phyloP scores from a whole-genome alignment of 2,113 vertebrate genomes.

The Cyprinodon tularosa region DNA sequence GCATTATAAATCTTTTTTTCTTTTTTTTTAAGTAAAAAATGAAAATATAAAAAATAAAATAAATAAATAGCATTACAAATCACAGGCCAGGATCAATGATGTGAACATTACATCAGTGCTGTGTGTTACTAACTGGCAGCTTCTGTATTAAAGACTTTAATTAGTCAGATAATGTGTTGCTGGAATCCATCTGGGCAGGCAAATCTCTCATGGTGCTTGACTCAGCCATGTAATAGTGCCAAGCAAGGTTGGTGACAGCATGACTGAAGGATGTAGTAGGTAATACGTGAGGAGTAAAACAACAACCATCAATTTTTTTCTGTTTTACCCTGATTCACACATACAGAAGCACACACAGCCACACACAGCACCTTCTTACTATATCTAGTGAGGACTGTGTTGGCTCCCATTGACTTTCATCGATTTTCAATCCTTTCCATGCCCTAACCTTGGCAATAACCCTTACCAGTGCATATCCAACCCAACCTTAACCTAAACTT shows the following conservation, averaged over 20 bases:
- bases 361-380: neutral
- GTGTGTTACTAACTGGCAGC: neutral
- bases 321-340: constrained; percentile 3
- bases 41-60: neutral
- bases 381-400: too few species aligned
- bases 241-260: constrained; percentile 43
- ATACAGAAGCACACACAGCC: neutral
- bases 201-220: constrained; percentile 8
- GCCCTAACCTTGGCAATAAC: too few species aligned
- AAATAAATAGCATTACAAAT: neutral
- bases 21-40: too few species aligned
- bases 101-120: neutral
- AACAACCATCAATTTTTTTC: constrained; percentile 35
- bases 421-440: too few species aligned
- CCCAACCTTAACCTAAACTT: too few species aligned
- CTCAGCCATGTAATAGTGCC: constrained; percentile 40
- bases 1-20: neutral
- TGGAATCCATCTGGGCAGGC: constrained; percentile 14
- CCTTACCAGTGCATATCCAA: too few species aligned
- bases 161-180: constrained; percentile 8
- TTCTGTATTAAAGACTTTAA: neutral
- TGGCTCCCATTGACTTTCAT: too few species aligned
- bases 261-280: constrained; percentile 38
- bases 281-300: constrained; percentile 47
- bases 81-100: neutral